Evolutionary conservation across 2,113 vertebrate genomes (phyloP), one percentile per base, ranked within the genome.

Genomic region (Centropus unirufus): DNA sequence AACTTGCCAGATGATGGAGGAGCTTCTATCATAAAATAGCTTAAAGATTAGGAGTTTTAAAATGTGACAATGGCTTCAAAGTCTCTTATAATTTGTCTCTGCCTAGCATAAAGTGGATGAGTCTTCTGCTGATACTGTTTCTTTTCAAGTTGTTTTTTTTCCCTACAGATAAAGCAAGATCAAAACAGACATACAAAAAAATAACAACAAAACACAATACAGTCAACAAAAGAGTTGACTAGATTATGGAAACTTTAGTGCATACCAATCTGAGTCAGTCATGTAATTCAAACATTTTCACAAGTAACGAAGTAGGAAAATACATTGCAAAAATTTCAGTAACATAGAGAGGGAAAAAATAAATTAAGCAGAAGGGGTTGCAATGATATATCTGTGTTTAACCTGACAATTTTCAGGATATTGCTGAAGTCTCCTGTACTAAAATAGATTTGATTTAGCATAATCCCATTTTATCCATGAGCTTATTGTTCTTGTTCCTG

Each of bases 381-480:
- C 27, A 52, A 51, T 74, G 30, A n/a, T 63, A 47, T 83, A 81
- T 88, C 63, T 90, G 32, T 93, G 32, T 89, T 93, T 92, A 94
- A 93, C 79, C 75, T 92, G 80, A 66, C 64, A 94, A 47, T 70
- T 92, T 89, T 86, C 72, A 86, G 79, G 40, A 26, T 92, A 73
- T 58, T 0, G 0, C 54, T 89, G 46, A 81, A 80, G 34, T 59
- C 39, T 93, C 47, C 55, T 80, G 30, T 52, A 69, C 36, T 82
- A 83, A 92, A 94, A 86, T 77, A 83, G 39, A 70, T 95, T 87
- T 86, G 34, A 90, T 83, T 96, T 92, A 89, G 9, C 73, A 81
- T 92, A 93, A 93, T 95, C 79, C 20, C 14, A 42, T 92, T 92
- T 94, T 94, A 92, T 89, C 76, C 47, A 30, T 63, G 36, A 92